Conservation (phyloP, 2,113 vertebrate species). For the Serilophus lunatus region DNA sequence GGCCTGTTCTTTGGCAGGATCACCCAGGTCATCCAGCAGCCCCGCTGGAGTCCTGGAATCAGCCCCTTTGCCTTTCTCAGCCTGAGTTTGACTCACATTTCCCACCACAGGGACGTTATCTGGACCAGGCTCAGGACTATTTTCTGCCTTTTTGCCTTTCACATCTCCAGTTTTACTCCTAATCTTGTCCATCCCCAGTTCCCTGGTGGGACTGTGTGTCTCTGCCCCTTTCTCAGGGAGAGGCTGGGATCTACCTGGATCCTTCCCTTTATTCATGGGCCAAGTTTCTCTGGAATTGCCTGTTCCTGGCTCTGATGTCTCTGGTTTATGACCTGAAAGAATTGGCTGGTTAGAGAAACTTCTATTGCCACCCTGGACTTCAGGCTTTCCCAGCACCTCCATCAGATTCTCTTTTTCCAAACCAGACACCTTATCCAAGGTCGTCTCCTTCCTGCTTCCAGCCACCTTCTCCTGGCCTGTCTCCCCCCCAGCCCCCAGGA, state of each 20-base stretch:
- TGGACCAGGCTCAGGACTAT: not conserved
- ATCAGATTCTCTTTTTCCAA: not conserved
- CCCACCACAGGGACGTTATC: not conserved
- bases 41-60: fast-evolving
- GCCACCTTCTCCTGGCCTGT: not conserved
- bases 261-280: fast-evolving
- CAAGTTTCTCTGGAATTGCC: not conserved
- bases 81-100: fast-evolving
- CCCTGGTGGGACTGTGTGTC: not conserved
- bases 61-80: not conserved
- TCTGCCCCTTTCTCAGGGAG: not conserved
- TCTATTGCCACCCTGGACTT: not conserved
- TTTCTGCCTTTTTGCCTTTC: not conserved
- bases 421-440: not conserved
- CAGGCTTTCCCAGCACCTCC: not conserved
- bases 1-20: not conserved
- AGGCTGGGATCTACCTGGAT: not conserved
- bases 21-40: not conserved
- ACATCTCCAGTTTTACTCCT: not conserved
- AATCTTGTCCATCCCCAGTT: not conserved
- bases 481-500: not conserved
- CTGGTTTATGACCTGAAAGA: not conserved
- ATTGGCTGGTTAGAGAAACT: not conserved
- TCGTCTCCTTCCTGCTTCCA: not conserved
- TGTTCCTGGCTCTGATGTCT: not conserved